Base-by-base conservation (phyloP, 2,888 invertebrate species). In the Callinectes sapidus region DNA sequence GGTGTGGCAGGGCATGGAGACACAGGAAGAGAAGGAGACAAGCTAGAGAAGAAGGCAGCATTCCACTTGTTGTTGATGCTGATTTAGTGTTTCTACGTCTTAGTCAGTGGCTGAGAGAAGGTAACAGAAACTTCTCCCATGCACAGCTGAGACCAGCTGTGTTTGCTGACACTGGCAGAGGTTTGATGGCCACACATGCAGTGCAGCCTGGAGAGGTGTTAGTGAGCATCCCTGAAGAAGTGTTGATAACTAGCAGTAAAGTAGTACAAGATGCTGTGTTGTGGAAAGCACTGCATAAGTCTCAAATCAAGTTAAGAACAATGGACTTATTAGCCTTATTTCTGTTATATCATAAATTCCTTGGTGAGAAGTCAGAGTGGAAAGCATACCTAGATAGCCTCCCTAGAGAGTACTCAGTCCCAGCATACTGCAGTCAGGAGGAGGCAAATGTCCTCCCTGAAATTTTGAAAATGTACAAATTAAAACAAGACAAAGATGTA, bases 251-350 rank as follows among this genome's bases (percentile, higher is more conserved):
- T 95, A 90, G 92, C 48, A 42, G 18, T 23, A 89, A 66, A 77
- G 91, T 93, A 16, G 54, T 92, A 39, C 23, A 87, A n/a, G 92
- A 92, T 81, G 77, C 66, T 66, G 61, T 54, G 16, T 8, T 94
- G 0, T 55, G 48, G 13, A 42, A 16, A 39, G 55, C 61, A 8
- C 14, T 94, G 48, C n/a, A 87, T 61, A 14, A n/a, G 23, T 89
- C 91, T 39, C 35, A 23, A 18, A 13, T 95, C 35, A 94, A 92
- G 39, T 93, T 96, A 93, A 96, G 96, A 92, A 97, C 97, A 95
- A 98, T 98, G 95, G 97, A 97, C 94, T 96, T 98, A 42, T 96
- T 98, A 95, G 97, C 97, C 8, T 96, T 97, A 94, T 98, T 97
- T 96, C 95, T 99, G 66, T 95, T 97, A 85, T 97, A 97, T 95